These are phyloP conservation scores for Leucopsar rothschildi DNA, from an alignment of 2,113 vertebrate genomes.

Conservation along the genomic window DNA sequence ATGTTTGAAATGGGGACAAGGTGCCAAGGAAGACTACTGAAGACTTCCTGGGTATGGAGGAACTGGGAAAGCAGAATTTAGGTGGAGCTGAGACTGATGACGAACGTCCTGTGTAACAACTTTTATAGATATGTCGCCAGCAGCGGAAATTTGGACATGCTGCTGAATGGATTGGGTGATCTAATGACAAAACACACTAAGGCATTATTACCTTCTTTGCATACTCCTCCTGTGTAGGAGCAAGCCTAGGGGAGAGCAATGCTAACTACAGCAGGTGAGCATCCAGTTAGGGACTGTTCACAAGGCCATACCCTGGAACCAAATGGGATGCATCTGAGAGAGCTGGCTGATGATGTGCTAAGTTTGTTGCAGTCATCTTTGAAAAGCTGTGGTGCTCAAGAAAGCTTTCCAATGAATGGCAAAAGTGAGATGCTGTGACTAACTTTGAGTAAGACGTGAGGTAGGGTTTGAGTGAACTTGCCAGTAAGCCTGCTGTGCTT, in stretches of 20 bases:
- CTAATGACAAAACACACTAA: neutral
- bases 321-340: neutral
- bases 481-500: neutral
- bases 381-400: neutral
- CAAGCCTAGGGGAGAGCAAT: neutral
- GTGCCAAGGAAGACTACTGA: neutral
- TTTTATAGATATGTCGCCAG: neutral
- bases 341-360: neutral
- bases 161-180: neutral
- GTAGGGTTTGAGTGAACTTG: neutral
- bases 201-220: neutral
- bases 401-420: neutral
- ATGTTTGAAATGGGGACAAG: neutral
- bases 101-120: neutral
- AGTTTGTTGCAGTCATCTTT: neutral
- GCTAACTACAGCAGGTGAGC: neutral
- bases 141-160: neutral
- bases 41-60: neutral
- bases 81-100: neutral
- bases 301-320: neutral
- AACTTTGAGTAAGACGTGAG: neutral
- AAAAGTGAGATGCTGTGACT: neutral
- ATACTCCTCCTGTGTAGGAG: neutral
- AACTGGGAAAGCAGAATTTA: neutral
- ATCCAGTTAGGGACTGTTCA: neutral